phyloP scores from a whole-genome alignment of 2,888 invertebrate genomes.

The Mesorhabditis belari region DNA sequence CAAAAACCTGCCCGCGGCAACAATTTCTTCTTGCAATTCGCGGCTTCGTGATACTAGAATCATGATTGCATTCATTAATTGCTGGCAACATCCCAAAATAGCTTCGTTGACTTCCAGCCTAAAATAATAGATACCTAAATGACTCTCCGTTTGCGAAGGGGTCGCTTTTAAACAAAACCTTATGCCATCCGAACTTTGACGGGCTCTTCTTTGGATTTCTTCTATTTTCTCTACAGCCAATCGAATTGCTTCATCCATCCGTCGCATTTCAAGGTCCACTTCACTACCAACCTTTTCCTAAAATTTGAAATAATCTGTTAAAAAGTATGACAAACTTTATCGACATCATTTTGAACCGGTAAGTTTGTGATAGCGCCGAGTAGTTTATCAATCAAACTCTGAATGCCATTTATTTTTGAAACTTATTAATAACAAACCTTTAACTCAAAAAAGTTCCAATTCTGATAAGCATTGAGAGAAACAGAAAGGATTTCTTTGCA shows the following conservation, averaged over 20 bases:
- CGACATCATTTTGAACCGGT: conserved; percentile 30
- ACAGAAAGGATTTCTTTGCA: conserved; percentile 26
- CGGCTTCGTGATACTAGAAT: conserved; percentile 54
- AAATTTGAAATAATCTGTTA: conserved; percentile 12
- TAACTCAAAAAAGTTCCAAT: conserved; percentile 8
- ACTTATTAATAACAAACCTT: background rate
- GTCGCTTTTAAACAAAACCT: conserved; percentile 8
- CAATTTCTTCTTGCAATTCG: conserved; percentile 81
- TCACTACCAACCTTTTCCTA: conserved; percentile 66
- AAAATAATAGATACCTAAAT: conserved; percentile 53
- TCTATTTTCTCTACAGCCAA: conserved; percentile 56
- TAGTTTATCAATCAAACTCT: background rate
- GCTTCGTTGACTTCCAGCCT: conserved; percentile 94
- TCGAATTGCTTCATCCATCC: conserved; percentile 84
- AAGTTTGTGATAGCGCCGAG: conserved; percentile 10
- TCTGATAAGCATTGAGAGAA: conserved; percentile 18
- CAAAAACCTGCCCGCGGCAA: conserved; percentile 74
- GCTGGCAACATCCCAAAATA: conserved; percentile 89
- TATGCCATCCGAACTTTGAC: conserved; percentile 35
- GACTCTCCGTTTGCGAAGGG: background rate
- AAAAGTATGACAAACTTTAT: conserved; percentile 14
- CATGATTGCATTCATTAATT: conserved; percentile 68
- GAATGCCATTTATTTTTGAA: background rate
- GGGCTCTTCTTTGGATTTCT: conserved; percentile 40
- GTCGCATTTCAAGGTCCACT: conserved; percentile 78